These are phyloP conservation scores for Drosophila planitibia DNA, from an alignment of 2,888 invertebrate genomes.

Conservation along the genomic window DNA sequence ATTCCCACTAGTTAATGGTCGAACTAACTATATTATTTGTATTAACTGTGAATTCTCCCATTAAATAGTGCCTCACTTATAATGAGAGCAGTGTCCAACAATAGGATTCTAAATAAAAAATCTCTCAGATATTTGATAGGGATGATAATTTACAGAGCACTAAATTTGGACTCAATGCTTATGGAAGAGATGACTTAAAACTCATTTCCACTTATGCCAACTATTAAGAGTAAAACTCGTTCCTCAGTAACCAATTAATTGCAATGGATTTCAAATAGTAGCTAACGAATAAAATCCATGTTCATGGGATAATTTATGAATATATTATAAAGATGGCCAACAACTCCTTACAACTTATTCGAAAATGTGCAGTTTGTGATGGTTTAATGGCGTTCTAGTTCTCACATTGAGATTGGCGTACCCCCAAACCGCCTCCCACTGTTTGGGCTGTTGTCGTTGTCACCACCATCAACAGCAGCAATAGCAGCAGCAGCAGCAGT, in stretches of 20 bases:
- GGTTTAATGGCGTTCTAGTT: conserved; percentile 27
- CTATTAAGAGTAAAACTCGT: neutral
- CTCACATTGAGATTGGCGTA: conserved; percentile 34
- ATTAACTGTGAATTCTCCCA: no score
- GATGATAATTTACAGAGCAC: neutral
- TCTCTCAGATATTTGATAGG: neutral
- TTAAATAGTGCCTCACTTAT: neutral
- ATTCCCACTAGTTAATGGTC: neutral
- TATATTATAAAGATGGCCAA: neutral
- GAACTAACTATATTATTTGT: neutral
- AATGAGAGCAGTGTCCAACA: neutral
- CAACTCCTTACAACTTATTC: neutral
- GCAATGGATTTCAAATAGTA: neutral
- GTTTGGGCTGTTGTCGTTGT: conserved; percentile 41
- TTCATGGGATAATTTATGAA: neutral
- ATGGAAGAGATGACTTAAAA: neutral
- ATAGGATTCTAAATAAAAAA: neutral
- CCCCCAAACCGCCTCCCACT: conserved; percentile 42
- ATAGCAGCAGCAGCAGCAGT: neutral
- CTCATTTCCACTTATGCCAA: neutral
- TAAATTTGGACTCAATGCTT: neutral
- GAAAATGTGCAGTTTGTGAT: neutral
- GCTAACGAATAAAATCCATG: neutral
- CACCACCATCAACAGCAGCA: conserved; percentile 19
- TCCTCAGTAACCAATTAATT: neutral